Conservation (phyloP, 2,888 invertebrate genomes). For the Apamea epomidion region DNA sequence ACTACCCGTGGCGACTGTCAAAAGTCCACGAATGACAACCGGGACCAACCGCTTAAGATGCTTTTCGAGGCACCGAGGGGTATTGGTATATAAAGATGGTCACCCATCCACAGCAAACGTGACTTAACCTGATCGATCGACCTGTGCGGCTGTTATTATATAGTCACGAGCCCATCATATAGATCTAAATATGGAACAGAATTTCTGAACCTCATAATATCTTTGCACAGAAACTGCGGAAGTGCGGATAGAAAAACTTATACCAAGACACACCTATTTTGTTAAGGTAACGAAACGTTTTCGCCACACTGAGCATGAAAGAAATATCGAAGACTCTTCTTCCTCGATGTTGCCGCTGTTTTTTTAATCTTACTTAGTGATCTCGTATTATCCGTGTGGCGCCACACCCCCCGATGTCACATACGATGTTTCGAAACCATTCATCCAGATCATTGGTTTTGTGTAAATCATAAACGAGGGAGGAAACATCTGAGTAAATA, state of each 20-base stretch:
- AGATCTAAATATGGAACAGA: not conserved
- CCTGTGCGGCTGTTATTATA: no score
- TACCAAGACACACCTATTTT: conserved; percentile 28
- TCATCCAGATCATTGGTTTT: conserved; percentile 66
- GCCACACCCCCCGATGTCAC: conserved; percentile 53
- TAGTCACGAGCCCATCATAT: no score
- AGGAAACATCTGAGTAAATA: conserved; percentile 53
- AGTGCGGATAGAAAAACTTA: not conserved
- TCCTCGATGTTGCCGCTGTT: conserved; percentile 53
- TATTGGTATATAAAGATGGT: no score
- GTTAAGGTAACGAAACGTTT: conserved; percentile 56
- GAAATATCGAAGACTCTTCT: conserved; percentile 64
- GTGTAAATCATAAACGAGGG: conserved; percentile 48
- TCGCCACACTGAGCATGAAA: conserved; percentile 52
- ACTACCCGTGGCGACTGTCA: no score
- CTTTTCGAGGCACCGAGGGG: no score
- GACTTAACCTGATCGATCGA: no score
- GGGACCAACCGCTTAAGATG: no score
- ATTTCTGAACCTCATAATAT: not conserved
- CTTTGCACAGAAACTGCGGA: not conserved
- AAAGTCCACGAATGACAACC: no score
- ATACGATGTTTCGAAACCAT: conserved; percentile 61
- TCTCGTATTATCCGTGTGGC: conserved; percentile 62
- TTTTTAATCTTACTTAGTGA: conserved; percentile 73
- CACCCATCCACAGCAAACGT: no score